Conservation (phyloP, 2,113 vertebrate species). For the Columbina picui region DNA sequence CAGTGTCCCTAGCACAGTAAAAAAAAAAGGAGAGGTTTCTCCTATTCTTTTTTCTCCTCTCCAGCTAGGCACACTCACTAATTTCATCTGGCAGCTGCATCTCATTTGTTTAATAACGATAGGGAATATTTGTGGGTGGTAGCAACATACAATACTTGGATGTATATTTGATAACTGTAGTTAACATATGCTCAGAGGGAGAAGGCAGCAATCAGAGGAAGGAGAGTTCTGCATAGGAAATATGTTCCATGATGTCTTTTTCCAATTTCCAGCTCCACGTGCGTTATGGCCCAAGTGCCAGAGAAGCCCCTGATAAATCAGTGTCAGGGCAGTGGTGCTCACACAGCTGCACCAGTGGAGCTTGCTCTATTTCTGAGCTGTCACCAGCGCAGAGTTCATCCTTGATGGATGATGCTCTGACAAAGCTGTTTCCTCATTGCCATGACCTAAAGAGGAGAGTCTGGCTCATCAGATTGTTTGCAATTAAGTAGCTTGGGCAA, state of each 20-base stretch:
- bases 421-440: neutral
- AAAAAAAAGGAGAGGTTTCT: neutral
- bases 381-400: accelerated
- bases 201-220: neutral
- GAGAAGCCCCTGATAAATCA: neutral
- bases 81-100: neutral
- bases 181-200: neutral
- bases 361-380: neutral
- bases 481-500: neutral
- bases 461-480: neutral
- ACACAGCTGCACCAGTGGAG: neutral
- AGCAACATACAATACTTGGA: neutral
- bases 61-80: neutral
- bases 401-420: neutral
- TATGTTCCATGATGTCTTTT: neutral
- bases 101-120: neutral
- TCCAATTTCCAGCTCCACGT: neutral
- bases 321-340: neutral
- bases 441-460: neutral
- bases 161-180: neutral
- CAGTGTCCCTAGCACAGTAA: neutral
- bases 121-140: neutral
- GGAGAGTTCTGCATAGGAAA: neutral
- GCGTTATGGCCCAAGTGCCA: neutral
- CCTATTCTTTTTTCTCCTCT: neutral